Evolutionary conservation across 2,113 vertebrate species (phyloP).

Genomic region (Mugil cephalus): DNA sequence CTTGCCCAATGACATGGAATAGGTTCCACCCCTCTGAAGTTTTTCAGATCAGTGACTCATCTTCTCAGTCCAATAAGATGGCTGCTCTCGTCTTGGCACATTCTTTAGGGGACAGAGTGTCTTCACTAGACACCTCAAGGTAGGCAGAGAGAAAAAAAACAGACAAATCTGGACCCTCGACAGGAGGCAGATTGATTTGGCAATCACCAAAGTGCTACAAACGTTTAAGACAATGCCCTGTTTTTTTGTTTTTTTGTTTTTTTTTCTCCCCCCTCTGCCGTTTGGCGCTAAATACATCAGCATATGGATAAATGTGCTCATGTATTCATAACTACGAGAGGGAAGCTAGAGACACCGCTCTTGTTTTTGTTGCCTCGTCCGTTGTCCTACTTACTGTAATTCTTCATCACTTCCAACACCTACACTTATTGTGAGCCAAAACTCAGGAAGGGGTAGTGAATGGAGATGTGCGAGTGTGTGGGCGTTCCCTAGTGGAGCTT

Average conservation of each 20-base stretch:
- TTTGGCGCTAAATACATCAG: conserved; percentile 81
- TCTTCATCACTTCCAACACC: conserved; percentile 81
- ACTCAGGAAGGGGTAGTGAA: conserved; percentile 69
- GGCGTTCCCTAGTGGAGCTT: conserved; percentile 67
- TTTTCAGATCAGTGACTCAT: conserved; percentile 63
- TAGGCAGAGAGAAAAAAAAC: conserved; percentile 55
- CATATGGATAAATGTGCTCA: conserved; percentile 81
- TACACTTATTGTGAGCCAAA: conserved; percentile 77
- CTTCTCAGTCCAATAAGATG: conserved; percentile 29
- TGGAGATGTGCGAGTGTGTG: conserved; percentile 72
- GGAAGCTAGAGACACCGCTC: conserved; percentile 69
- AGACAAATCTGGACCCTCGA: conserved; percentile 70
- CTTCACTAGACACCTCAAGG: conserved; percentile 49
- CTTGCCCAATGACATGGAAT: no score
- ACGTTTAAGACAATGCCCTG: conserved; percentile 79
- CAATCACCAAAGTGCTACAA: conserved; percentile 69
- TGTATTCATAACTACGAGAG: conserved; percentile 74
- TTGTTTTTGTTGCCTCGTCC: conserved; percentile 67
- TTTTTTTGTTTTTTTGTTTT: conserved; percentile 48
- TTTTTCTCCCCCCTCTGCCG: conserved; percentile 48
- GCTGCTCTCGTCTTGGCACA: conserved; percentile 49
- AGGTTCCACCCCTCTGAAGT: not conserved
- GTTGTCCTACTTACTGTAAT: conserved; percentile 81
- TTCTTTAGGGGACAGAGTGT: conserved; percentile 39
- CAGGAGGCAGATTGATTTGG: conserved; percentile 80